These are phyloP conservation scores for Parnassius apollo DNA, from an alignment of 2,888 invertebrate species.

Conservation along the genomic window DNA sequence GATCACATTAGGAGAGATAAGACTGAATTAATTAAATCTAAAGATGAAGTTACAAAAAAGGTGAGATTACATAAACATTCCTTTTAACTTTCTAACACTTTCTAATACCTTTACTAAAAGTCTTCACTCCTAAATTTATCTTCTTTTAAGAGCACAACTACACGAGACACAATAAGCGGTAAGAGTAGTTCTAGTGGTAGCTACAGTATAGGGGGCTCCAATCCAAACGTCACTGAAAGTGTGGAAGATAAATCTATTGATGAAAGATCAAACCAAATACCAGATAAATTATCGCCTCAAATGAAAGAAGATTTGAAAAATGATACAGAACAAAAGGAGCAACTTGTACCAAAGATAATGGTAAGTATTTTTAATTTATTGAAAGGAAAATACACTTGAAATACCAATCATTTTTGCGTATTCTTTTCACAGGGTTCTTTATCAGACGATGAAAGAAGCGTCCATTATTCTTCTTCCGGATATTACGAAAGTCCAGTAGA, in stretches of 20 bases:
- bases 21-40: conserved; percentile 68
- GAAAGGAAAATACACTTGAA: too few relatives aligned
- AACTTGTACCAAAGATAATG: conserved; percentile 67
- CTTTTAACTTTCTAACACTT: neutral
- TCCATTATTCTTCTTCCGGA: conserved; percentile 87
- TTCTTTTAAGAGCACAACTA: conserved; percentile 40
- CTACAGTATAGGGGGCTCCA: conserved; percentile 74
- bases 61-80: conserved; percentile 33
- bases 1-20: conserved; percentile 70
- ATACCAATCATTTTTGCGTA: too few relatives aligned
- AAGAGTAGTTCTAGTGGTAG: conserved; percentile 78
- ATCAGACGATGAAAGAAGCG: conserved; percentile 86
- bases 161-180: conserved; percentile 64
- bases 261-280: conserved; percentile 51
- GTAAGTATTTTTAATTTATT: conserved; percentile 38
- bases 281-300: conserved; percentile 48
- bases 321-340: conserved; percentile 53
- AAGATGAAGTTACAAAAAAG: conserved; percentile 56
- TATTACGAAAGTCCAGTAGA: conserved; percentile 88
- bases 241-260: conserved; percentile 49
- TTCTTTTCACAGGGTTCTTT: conserved; percentile 75
- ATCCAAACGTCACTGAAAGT: conserved; percentile 68
- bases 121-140: neutral
- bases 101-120: neutral
- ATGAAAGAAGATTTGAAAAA: conserved; percentile 43